phyloP scores from a whole-genome alignment of 2,797 vertebrate species.

The Thunnus albacares region DNA sequence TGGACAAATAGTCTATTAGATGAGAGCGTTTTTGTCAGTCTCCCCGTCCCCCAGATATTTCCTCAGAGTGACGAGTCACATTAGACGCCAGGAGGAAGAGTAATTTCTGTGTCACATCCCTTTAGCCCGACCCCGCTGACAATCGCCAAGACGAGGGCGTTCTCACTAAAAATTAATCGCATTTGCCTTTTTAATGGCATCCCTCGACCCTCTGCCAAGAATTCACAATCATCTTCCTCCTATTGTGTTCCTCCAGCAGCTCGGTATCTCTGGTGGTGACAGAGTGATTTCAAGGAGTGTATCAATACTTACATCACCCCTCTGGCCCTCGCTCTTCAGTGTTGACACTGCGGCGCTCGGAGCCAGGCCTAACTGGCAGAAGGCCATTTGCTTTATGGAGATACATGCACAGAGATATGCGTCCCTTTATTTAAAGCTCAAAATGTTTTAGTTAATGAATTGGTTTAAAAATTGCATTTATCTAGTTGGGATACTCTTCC shows the following conservation, averaged over 20 bases:
- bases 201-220: slow-evolving; percentile 78
- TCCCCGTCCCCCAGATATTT: slow-evolving; percentile 80
- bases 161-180: slow-evolving; percentile 86
- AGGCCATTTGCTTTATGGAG: slow-evolving; percentile 62
- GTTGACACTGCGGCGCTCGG: slow-evolving; percentile 70
- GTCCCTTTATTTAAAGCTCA: slow-evolving; percentile 40
- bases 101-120: slow-evolving; percentile 88
- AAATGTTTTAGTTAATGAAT: slow-evolving; percentile 23
- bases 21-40: slow-evolving; percentile 84
- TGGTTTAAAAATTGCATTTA: background rate
- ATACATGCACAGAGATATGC: slow-evolving; percentile 51
- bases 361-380: slow-evolving; percentile 74
- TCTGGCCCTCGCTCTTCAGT: slow-evolving; percentile 68
- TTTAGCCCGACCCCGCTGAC: slow-evolving; percentile 84
- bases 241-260: slow-evolving; percentile 57
- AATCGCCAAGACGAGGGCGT: slow-evolving; percentile 80
- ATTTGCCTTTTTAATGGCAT: slow-evolving; percentile 88
- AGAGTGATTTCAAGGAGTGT: slow-evolving; percentile 81
- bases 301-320: slow-evolving; percentile 85
- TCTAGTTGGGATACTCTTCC: background rate
- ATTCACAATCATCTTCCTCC: slow-evolving; percentile 74
- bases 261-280: slow-evolving; percentile 63
- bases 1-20: slow-evolving; percentile 85
- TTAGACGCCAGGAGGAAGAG: slow-evolving; percentile 85
- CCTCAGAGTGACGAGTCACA: slow-evolving; percentile 85